Evolutionary conservation across 1,140 invertebrate species (phyloP).

Genomic region (Cydia strobilella): DNA sequence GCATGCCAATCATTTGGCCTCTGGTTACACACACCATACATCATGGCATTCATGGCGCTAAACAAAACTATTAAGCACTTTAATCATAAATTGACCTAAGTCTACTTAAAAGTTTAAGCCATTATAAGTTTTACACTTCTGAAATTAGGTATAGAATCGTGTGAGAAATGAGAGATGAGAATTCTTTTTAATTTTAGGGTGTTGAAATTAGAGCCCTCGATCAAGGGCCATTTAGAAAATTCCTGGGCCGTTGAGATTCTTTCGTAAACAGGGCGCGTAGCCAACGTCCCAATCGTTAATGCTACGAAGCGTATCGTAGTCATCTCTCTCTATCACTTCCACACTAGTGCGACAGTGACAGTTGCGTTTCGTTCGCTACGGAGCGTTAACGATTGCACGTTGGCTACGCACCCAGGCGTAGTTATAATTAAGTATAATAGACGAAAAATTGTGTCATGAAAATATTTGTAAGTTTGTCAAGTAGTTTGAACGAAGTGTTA

Average conservation of each 20-base stretch:
- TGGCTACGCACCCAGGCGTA: no score
- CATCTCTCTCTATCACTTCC: no score
- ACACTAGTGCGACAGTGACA: no score
- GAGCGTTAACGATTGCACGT: no score
- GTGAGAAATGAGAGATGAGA: neutral
- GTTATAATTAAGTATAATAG: constrained; percentile 5
- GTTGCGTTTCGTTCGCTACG: no score
- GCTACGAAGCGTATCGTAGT: no score
- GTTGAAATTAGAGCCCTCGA: neutral
- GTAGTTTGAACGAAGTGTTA: neutral
- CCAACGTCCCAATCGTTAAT: no score
- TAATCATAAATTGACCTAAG: neutral
- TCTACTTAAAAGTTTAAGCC: neutral
- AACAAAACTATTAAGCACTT: neutral
- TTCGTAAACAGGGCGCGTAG: neutral
- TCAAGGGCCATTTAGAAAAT: constrained; percentile 1
- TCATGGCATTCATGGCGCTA: constrained; percentile 9
- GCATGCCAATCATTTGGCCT: constrained; percentile 13
- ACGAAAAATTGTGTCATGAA: constrained; percentile 11
- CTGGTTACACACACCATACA: neutral
- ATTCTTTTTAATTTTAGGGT: neutral
- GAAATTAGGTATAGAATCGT: neutral
- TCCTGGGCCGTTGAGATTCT: constrained; percentile 6
- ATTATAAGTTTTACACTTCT: neutral
- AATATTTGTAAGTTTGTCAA: neutral